Evolutionary conservation across 2,888 invertebrate species (phyloP), one percentile per base, ranked within the genome.

Genomic region (Tiliacea aurago): DNA sequence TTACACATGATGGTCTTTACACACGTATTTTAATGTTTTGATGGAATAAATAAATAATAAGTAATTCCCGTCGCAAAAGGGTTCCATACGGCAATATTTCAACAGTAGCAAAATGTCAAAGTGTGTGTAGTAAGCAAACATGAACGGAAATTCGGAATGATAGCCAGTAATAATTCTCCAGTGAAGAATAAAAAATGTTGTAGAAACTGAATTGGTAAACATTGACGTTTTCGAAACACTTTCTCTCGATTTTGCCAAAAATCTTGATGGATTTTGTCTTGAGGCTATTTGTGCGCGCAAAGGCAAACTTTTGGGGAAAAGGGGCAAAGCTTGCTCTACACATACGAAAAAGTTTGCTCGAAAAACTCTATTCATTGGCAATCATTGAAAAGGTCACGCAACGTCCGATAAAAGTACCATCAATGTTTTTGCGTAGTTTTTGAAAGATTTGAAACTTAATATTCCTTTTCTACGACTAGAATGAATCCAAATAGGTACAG

Each of bases 341-440:
- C 62, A 83, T 69, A 80, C 55, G 62, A 18, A 65, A 68, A 83
- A 83, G 62, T 83, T 80, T 80, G 6, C 6, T 15, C 33, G 59
- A 62, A 74, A 73, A 80, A 83, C 58, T 79, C 73, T 41, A 67
- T 83, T 83, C 62, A 70, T 59, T 82, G 65, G 53, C 47, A 70
- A 69, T 73, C 62, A 70, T 67, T 68, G 62, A 70, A 80, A 73
- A 69, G 68, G 74, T 69, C 80, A 79, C 49, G 62, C 47, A 58
- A 80, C 69, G 45, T 68, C 15, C 45, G 59, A 58, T 59, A 28
- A 63, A 64, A 61, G 65, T 28, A 41, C 2, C 33, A 78, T 77
- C 45, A 37, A 65, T 65, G 58, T 64, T 33, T 80, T 53, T 45
- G 81, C 75, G 65, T 53, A 79, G 28, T 58, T 73, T 43, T 47